These are phyloP conservation scores for Palythoa caribaeorum DNA, from an alignment of 92 coral and sea anemone genomes.

Conservation along the genomic window DNA sequence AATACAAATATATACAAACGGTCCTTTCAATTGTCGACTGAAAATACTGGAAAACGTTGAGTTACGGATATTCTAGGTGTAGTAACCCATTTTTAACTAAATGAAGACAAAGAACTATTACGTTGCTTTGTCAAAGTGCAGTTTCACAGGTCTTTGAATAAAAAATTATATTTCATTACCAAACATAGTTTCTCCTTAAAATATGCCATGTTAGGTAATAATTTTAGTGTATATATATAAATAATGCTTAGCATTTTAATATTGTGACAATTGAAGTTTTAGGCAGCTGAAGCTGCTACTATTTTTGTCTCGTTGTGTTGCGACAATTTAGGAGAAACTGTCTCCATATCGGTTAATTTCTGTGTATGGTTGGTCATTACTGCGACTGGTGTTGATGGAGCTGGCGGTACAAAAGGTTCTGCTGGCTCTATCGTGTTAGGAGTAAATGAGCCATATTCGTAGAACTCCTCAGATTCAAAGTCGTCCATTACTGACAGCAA, in stretches of 20 bases:
- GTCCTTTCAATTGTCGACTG: slow-evolving; percentile 21
- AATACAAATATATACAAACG: slow-evolving; percentile 49
- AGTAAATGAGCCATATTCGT: slow-evolving; percentile 66
- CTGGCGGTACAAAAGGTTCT: slow-evolving; percentile 77
- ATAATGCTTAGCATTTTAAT: slow-evolving; percentile 21
- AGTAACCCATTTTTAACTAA: background rate
- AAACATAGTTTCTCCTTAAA: slow-evolving; percentile 22
- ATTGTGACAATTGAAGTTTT: background rate
- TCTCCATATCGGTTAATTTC: slow-evolving; percentile 78
- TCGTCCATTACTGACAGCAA: slow-evolving; percentile 87
- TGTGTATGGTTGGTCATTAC: slow-evolving; percentile 73
- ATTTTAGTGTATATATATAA: slow-evolving; percentile 4
- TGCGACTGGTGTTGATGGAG: slow-evolving; percentile 74
- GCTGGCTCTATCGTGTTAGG: slow-evolving; percentile 77
- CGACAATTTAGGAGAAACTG: slow-evolving; percentile 67
- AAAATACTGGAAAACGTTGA: background rate
- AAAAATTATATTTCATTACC: slow-evolving; percentile 9
- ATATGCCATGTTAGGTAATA: background rate
- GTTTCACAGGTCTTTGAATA: slow-evolving; percentile 13
- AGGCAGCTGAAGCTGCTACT: slow-evolving; percentile 78
- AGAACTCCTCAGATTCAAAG: slow-evolving; percentile 71
- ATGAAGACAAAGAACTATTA: background rate
- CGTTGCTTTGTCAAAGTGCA: background rate
- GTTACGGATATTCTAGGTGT: background rate
- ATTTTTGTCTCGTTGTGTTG: slow-evolving; percentile 66